Evolutionary conservation across 1,140 invertebrate genomes (phyloP).

Genomic region (Atta colombica): DNA sequence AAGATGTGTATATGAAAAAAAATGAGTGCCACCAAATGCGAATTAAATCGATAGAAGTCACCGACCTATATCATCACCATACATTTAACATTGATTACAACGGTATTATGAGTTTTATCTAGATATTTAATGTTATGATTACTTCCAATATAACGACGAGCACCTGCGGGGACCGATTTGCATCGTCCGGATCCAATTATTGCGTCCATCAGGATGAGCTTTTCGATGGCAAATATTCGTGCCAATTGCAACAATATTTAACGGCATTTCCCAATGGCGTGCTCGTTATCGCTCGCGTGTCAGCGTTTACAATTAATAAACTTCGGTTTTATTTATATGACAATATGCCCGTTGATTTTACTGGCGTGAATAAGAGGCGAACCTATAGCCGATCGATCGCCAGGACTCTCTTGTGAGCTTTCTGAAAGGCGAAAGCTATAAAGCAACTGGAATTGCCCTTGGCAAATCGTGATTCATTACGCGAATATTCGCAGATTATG

Average conservation of each 20-base stretch:
- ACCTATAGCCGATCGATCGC: constrained; percentile 22
- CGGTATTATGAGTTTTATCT: constrained; percentile 16
- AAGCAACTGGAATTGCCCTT: constrained; percentile 20
- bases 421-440: background rate
- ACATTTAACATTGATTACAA: constrained; percentile 36
- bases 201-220: constrained; percentile 48
- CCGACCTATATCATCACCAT: background rate
- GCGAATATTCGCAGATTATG: constrained; percentile 8
- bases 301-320: constrained; percentile 60
- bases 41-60: background rate
- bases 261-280: constrained; percentile 48
- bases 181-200: constrained; percentile 60
- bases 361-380: constrained; percentile 7
- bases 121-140: constrained; percentile 49
- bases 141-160: constrained; percentile 23
- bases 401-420: background rate
- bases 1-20: background rate
- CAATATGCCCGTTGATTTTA: constrained; percentile 47
- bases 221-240: constrained; percentile 59
- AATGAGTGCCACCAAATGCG: background rate
- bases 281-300: constrained; percentile 58
- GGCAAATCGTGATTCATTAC: constrained; percentile 41
- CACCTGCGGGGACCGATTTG: constrained; percentile 39
- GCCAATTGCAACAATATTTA: constrained; percentile 64
- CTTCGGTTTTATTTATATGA: constrained; percentile 53